These are phyloP conservation scores for Cylloceria caligata DNA, from an alignment of 2,888 invertebrate species.

Conservation along the genomic window DNA sequence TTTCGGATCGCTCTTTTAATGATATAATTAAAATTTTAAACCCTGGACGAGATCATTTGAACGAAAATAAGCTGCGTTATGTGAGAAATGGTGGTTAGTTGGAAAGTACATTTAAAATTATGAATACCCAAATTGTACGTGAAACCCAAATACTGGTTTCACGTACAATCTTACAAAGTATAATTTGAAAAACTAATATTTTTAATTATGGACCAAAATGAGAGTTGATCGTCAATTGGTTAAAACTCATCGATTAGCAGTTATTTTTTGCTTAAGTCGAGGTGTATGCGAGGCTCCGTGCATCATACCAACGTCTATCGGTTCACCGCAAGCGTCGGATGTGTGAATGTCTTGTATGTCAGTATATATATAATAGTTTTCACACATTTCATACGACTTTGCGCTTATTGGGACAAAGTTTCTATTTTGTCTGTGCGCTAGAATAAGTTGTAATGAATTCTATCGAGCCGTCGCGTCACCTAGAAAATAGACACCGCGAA, in stretches of 20 bases:
- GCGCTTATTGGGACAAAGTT: neutral
- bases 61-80: too few relatives aligned
- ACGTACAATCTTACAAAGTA: too few relatives aligned
- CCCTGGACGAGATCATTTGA: neutral
- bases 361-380: slow-evolving; percentile 5
- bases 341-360: neutral
- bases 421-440: neutral
- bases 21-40: neutral
- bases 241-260: too few relatives aligned
- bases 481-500: neutral
- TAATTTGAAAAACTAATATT: too few relatives aligned
- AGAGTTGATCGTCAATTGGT: too few relatives aligned
- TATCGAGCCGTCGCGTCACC: neutral
- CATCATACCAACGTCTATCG: neutral
- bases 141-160: too few relatives aligned
- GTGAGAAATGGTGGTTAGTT: neutral
- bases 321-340: neutral
- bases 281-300: neutral
- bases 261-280: neutral
- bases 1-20: too few relatives aligned
- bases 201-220: too few relatives aligned
- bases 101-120: neutral
- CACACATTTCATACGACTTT: neutral
- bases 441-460: neutral
- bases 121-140: too few relatives aligned